Conservation (phyloP, 1,140 invertebrate species). For the Drosophila auraria region DNA sequence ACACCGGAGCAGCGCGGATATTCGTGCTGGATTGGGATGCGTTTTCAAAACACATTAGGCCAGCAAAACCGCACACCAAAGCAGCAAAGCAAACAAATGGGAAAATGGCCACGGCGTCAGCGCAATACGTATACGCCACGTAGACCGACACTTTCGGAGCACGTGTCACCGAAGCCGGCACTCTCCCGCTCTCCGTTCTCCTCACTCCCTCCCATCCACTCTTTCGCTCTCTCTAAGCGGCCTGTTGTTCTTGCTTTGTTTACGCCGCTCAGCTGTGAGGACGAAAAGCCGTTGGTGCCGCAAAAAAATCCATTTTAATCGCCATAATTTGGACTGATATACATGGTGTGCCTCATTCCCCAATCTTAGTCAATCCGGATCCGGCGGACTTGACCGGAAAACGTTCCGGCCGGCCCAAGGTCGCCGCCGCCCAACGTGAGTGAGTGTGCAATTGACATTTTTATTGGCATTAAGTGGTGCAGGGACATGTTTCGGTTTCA, state of each 20-base stretch:
- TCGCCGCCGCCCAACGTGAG: constrained; percentile 19
- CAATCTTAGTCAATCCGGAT: constrained; percentile 6
- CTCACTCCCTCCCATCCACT: constrained; percentile 2
- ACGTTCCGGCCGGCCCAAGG: constrained; percentile 49
- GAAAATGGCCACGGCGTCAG: constrained; percentile 78
- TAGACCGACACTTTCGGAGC: constrained; percentile 57
- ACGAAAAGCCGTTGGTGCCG: constrained; percentile 17
- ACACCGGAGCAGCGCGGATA: constrained; percentile 39
- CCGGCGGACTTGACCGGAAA: constrained; percentile 34
- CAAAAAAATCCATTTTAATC: constrained; percentile 74
- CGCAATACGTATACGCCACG: constrained; percentile 80
- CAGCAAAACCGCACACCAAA: constrained; percentile 18
- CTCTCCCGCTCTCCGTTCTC: constrained; percentile 9
- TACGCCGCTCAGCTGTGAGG: constrained; percentile 76
- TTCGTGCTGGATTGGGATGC: constrained; percentile 56
- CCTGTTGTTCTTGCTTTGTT: constrained; percentile 71
- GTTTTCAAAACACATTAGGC: constrained; percentile 73
- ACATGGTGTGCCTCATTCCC: background rate
- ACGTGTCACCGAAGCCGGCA: constrained; percentile 56
- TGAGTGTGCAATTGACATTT: constrained; percentile 62
- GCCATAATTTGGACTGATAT: constrained; percentile 45
- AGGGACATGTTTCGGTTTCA: constrained; percentile 53
- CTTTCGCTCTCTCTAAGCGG: constrained; percentile 21
- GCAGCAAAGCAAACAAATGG: constrained; percentile 14
- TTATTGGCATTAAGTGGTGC: constrained; percentile 76